phyloP scores from a whole-genome alignment of 2,113 vertebrate genomes.

The Hippocampus comes region DNA sequence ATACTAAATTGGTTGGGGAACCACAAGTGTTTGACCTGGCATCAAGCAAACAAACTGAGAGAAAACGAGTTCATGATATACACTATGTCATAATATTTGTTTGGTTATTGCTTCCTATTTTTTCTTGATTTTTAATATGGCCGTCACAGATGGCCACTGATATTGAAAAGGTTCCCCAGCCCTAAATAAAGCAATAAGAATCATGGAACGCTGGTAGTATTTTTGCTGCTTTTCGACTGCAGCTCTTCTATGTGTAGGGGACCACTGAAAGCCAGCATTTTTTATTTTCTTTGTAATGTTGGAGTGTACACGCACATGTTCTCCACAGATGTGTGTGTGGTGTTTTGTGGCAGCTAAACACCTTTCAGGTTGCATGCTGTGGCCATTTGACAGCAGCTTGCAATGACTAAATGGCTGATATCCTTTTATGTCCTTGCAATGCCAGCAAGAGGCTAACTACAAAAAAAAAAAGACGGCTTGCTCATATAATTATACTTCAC shows the following conservation, averaged over 20 bases:
- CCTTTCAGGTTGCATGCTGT: slow-evolving; percentile 66
- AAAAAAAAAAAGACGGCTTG: slow-evolving; percentile 32
- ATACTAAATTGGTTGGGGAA: background rate
- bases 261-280: slow-evolving; percentile 58
- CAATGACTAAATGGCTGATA: slow-evolving; percentile 15
- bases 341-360: slow-evolving; percentile 69
- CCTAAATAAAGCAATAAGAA: slow-evolving; percentile 63
- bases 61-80: background rate
- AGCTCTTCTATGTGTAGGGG: slow-evolving; percentile 48
- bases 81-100: background rate
- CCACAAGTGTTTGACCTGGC: too few species aligned
- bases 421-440: slow-evolving; percentile 28
- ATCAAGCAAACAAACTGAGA: too few species aligned
- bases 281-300: slow-evolving; percentile 37
- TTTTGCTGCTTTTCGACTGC: slow-evolving; percentile 43
- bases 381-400: slow-evolving; percentile 35
- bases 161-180: slow-evolving; percentile 3
- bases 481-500: slow-evolving; percentile 41
- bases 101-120: background rate
- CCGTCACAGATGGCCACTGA: slow-evolving; percentile 16
- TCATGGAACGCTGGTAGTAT: slow-evolving; percentile 34
- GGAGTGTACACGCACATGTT: slow-evolving; percentile 42
- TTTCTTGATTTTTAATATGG: background rate
- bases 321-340: slow-evolving; percentile 39
- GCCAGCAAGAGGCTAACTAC: slow-evolving; percentile 25